Evolutionary conservation across 2,113 vertebrate species (phyloP).

Genomic region (Cryptoleucopteryx plumbea): DNA sequence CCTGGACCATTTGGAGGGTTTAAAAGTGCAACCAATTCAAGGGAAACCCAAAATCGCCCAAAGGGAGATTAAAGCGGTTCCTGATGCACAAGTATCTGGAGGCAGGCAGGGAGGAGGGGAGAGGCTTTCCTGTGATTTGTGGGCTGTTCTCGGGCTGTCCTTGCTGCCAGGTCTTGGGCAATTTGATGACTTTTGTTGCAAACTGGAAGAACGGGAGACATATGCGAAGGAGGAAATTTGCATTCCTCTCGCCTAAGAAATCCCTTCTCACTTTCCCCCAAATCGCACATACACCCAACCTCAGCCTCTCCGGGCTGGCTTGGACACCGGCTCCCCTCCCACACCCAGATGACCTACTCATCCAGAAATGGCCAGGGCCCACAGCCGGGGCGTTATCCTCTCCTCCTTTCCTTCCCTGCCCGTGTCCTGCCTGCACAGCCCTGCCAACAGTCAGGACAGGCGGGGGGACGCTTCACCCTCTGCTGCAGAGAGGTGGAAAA

Average conservation of each 20-base stretch:
- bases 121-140: background rate
- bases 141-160: conserved; percentile 30
- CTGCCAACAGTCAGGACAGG: background rate
- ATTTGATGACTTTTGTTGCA: conserved; percentile 57
- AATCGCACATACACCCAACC: conserved; percentile 64
- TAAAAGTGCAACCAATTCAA: background rate
- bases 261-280: conserved; percentile 68
- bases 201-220: conserved; percentile 61
- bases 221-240: conserved; percentile 59
- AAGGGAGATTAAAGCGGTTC: background rate
- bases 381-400: background rate
- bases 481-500: background rate
- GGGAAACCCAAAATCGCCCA: background rate
- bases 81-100: background rate
- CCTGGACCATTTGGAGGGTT: background rate
- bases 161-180: conserved; percentile 59
- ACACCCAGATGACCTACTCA: conserved; percentile 58
- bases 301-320: conserved; percentile 52
- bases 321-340: conserved; percentile 65
- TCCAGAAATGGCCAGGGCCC: conserved; percentile 40
- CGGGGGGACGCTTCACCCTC: background rate
- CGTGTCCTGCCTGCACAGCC: background rate
- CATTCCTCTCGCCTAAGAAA: conserved; percentile 70
- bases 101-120: conserved; percentile 32
- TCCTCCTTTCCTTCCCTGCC: conserved; percentile 19